Conservation (phyloP, 2,888 invertebrate genomes). For the Didymodactylos carnosus region DNA sequence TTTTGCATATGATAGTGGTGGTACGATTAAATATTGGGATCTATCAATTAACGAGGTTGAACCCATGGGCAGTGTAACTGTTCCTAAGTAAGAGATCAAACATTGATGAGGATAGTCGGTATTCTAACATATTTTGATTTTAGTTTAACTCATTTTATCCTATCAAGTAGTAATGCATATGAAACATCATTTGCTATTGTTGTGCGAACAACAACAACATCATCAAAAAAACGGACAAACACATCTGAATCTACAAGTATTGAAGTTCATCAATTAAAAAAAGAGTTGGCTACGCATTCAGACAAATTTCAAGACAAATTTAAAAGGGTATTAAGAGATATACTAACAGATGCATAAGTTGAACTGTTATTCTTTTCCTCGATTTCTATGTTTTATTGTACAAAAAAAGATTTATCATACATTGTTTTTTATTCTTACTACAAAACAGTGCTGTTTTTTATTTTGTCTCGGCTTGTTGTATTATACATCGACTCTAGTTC, state of each 20-base stretch:
- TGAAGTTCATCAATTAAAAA: not conserved
- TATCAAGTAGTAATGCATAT: not conserved
- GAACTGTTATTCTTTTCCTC: no score
- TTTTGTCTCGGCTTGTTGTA: no score
- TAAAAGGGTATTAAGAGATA: not conserved
- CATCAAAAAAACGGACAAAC: no score
- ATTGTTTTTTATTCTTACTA: no score
- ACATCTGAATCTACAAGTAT: no score
- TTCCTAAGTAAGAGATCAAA: not conserved
- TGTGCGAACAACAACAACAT: not conserved
- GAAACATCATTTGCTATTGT: not conserved
- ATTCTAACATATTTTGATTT: not conserved
- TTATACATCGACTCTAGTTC: no score
- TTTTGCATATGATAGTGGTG: not conserved
- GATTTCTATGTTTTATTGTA: no score
- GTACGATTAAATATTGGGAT: not conserved
- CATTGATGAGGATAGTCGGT: not conserved
- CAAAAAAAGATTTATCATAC: no score
- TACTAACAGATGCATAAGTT: not conserved
- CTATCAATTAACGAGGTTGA: not conserved
- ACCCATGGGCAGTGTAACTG: not conserved
- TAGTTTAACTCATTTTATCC: not conserved
- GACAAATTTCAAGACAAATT: not conserved
- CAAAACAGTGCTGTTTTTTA: no score
- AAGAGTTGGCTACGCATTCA: not conserved